phyloP scores from a whole-genome alignment of 2,888 invertebrate species.

The Pyralis farinalis region DNA sequence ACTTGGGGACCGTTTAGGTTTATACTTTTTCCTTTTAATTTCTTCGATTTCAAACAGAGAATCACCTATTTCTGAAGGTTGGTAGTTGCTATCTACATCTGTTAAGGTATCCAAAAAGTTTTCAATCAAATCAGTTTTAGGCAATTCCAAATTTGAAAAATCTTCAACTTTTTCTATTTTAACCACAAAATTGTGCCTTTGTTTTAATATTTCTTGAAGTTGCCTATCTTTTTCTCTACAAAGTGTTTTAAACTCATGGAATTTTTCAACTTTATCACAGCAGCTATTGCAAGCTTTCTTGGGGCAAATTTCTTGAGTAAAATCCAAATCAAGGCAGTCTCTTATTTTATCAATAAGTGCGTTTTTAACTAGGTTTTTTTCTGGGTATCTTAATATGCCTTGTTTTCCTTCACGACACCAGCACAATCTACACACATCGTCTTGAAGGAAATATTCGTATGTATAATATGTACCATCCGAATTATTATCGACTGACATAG shows the following conservation, averaged over 20 bases:
- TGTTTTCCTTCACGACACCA: slow-evolving; percentile 44
- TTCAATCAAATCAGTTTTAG: slow-evolving; percentile 15
- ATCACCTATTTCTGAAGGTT: slow-evolving; percentile 10
- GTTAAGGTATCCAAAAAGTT: slow-evolving; percentile 21
- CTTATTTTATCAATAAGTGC: slow-evolving; percentile 41
- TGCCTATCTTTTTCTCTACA: slow-evolving; percentile 46
- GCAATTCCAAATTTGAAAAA: slow-evolving; percentile 8
- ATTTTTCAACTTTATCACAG: slow-evolving; percentile 41
- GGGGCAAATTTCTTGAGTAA: slow-evolving; percentile 31
- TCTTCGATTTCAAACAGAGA: background rate
- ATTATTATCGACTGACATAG: slow-evolving; percentile 23
- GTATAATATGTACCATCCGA: no score
- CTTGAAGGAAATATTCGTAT: slow-evolving; percentile 53
- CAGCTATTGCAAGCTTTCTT: slow-evolving; percentile 52
- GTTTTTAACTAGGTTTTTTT: slow-evolving; percentile 21
- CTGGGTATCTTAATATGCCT: slow-evolving; percentile 27
- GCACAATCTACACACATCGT: slow-evolving; percentile 58
- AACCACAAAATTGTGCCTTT: slow-evolving; percentile 15
- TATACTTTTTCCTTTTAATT: slow-evolving; percentile 30
- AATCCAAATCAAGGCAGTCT: slow-evolving; percentile 48
- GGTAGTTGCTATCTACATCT: slow-evolving; percentile 18
- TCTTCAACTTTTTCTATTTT: slow-evolving; percentile 23
- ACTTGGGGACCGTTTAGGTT: slow-evolving; percentile 34
- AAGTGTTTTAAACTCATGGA: slow-evolving; percentile 50
- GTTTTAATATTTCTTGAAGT: slow-evolving; percentile 34